phyloP scores from a whole-genome alignment of 1,140 invertebrate species.

The Tribolium madens region DNA sequence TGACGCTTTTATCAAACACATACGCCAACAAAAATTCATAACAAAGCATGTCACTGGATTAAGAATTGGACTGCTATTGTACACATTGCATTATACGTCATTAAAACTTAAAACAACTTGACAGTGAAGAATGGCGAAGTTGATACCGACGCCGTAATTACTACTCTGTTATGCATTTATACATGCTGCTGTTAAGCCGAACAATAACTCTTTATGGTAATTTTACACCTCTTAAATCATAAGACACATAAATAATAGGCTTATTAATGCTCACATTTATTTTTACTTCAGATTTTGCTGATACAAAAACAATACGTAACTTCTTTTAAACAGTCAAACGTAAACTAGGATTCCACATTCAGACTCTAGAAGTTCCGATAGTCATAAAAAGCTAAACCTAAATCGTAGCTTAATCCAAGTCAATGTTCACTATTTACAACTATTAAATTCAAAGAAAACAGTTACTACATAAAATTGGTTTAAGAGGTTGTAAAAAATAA shows the following conservation, averaged over 20 bases:
- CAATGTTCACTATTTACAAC: no score
- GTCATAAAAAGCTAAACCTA: no score
- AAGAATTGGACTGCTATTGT: constrained; percentile 1
- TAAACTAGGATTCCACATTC: no score
- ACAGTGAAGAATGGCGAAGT: constrained; percentile 11
- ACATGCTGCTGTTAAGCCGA: not conserved
- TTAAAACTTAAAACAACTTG: constrained; percentile 21
- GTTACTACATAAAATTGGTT: no score
- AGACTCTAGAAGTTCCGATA: no score
- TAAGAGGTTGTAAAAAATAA: no score
- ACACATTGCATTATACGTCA: constrained; percentile 13
- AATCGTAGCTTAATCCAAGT: no score
- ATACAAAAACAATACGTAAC: not conserved
- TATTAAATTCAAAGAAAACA: no score
- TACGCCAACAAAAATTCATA: not conserved
- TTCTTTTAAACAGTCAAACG: not conserved
- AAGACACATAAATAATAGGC: not conserved
- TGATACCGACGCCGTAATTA: constrained; percentile 20
- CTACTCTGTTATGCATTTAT: constrained; percentile 14
- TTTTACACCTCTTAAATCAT: not conserved
- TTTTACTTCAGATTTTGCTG: not conserved
- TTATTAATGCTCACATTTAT: no score
- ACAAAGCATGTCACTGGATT: not conserved
- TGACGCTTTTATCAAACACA: not conserved
- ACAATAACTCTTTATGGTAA: not conserved